These are phyloP conservation scores for Toxotes lorentzi DNA, from an alignment of 2,797 vertebrate species.

Conservation along the genomic window DNA sequence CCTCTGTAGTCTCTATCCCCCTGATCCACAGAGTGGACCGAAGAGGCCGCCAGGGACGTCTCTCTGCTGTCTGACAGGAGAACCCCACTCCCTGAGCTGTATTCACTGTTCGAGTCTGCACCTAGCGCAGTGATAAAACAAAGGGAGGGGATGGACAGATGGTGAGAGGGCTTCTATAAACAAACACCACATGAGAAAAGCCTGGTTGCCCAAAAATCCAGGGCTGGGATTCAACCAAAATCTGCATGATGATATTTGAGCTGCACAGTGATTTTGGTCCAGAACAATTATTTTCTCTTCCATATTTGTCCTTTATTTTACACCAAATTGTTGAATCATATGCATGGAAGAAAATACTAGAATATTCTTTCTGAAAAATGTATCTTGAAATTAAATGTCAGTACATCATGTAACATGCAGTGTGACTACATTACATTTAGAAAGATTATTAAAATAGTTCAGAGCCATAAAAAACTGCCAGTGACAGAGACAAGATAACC, in stretches of 20 bases:
- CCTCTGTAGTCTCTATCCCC: constrained; percentile 76
- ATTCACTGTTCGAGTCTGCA: constrained; percentile 88
- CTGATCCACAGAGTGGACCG: constrained; percentile 69
- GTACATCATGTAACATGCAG: not conserved
- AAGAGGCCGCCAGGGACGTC: constrained; percentile 84
- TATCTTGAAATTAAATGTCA: constrained; percentile 9
- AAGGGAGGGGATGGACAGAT: constrained; percentile 63
- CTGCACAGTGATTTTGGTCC: constrained; percentile 35
- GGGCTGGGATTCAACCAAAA: constrained; percentile 53
- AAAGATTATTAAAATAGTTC: not conserved
- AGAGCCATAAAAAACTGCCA: not conserved
- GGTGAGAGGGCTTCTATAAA: constrained; percentile 68
- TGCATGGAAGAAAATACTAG: not conserved
- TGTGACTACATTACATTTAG: not conserved
- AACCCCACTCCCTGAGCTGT: constrained; percentile 88
- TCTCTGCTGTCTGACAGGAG: constrained; percentile 89
- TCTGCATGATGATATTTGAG: constrained; percentile 50
- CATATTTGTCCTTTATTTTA: constrained; percentile 13
- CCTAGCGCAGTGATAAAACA: constrained; percentile 68
- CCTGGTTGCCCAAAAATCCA: constrained; percentile 54
- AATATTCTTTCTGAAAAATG: not conserved
- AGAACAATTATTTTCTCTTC: constrained; percentile 17
- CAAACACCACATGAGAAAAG: constrained; percentile 69
- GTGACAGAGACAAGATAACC: not conserved
- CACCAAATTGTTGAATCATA: not conserved